These are phyloP conservation scores for Drosophila sucinea DNA, from an alignment of 1,140 invertebrate species.

Conservation along the genomic window DNA sequence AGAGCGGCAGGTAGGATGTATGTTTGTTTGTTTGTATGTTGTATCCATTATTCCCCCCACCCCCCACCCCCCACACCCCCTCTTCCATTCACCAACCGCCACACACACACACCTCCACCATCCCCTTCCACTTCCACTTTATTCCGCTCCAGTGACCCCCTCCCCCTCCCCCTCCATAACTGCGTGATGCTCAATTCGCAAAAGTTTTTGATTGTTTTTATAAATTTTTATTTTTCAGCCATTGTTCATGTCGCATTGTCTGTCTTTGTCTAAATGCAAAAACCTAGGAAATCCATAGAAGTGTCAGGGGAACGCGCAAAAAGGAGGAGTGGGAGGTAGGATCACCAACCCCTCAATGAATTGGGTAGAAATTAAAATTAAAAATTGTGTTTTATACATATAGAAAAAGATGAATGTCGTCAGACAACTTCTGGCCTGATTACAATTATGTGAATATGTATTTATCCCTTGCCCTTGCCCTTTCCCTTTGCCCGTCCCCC, in stretches of 20 bases:
- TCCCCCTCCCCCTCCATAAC: neutral
- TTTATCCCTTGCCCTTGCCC: neutral
- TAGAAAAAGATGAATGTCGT: neutral
- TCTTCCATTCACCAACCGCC: neutral
- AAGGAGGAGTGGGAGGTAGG: neutral
- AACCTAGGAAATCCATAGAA: neutral
- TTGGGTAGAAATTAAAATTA: slow-evolving; percentile 1
- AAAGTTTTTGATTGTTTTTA: slow-evolving; percentile 14
- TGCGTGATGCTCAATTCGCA: slow-evolving; percentile 7
- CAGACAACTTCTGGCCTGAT: neutral
- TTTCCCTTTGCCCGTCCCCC: neutral
- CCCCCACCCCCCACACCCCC: neutral
- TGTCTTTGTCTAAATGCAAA: slow-evolving; percentile 8
- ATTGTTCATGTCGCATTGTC: slow-evolving; percentile 10
- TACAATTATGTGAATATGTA: slow-evolving; percentile 9
- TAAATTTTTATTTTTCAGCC: slow-evolving; percentile 7
- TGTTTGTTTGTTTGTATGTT: neutral
- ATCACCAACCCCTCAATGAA: neutral
- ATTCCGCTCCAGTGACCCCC: slow-evolving; percentile 1
- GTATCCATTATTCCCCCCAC: neutral
- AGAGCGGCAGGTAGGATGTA: slow-evolving; percentile 2
- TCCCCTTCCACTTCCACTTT: neutral
- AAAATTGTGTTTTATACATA: neutral
- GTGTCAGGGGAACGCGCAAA: neutral
- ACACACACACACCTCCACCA: too few relatives aligned